These are phyloP conservation scores for Linurgus olivaceus DNA, from an alignment of 2,797 vertebrate genomes.

Conservation along the genomic window DNA sequence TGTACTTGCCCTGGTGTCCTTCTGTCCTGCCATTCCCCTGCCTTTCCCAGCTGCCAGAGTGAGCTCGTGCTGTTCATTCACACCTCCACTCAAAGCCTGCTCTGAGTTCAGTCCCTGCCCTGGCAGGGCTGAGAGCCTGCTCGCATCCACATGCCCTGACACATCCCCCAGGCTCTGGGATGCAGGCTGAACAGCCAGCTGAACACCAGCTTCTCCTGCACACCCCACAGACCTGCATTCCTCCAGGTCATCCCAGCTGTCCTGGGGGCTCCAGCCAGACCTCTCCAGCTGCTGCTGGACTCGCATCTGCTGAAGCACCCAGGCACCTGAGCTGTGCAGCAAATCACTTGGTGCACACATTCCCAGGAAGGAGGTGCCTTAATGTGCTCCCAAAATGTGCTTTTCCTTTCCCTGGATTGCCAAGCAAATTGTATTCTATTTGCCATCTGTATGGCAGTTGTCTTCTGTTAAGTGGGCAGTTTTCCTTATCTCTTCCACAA, in stretches of 20 bases:
- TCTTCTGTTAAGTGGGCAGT: too few species aligned
- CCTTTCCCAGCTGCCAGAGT: background rate
- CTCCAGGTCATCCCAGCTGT: background rate
- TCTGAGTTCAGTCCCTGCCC: fast-evolving
- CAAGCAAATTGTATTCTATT: too few species aligned
- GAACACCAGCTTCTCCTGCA: background rate
- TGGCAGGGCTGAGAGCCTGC: background rate
- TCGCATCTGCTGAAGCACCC: background rate
- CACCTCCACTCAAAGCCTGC: fast-evolving
- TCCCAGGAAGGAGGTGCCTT: fast-evolving
- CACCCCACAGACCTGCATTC: background rate
- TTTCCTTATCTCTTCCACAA: too few species aligned
- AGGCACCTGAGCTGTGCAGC: fast-evolving
- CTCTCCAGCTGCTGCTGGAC: fast-evolving
- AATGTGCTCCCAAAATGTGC: background rate
- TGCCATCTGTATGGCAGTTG: too few species aligned
- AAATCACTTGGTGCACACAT: fast-evolving
- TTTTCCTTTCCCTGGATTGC: background rate
- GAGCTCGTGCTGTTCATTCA: background rate
- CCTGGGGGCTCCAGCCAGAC: fast-evolving
- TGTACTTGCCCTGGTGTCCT: background rate
- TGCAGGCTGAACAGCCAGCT: background rate
- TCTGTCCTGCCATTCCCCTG: fast-evolving
- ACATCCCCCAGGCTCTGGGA: background rate
- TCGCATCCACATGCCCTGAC: fast-evolving